phyloP scores from a whole-genome alignment of 2,888 invertebrate genomes.

The Caenorhabditis angaria region DNA sequence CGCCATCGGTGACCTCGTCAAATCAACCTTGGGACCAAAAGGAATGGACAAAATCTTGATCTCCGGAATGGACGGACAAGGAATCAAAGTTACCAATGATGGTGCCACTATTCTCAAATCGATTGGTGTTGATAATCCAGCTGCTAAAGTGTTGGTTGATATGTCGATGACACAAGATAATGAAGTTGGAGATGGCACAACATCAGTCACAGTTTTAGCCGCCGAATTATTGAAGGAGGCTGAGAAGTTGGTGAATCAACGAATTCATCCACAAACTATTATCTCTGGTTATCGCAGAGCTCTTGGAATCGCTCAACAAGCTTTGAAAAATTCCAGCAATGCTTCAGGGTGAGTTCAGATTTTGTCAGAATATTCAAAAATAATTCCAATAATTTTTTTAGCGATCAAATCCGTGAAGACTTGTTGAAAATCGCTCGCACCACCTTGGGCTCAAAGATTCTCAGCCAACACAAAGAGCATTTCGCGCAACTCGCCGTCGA shows the following conservation, averaged over 20 bases:
- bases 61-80: conserved; percentile 69
- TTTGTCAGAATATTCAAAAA: conserved; percentile 19
- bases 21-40: conserved; percentile 97
- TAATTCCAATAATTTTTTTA: conserved; percentile 8
- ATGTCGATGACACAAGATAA: conserved; percentile 98
- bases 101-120: conserved; percentile 97
- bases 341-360: conserved; percentile 79
- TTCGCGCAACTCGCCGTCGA: conserved; percentile 94
- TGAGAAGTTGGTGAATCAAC: conserved; percentile 89
- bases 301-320: conserved; percentile 83
- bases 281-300: conserved; percentile 94
- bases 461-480: conserved; percentile 94
- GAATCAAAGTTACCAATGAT: conserved; percentile 95
- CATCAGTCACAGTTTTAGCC: conserved; percentile 94
- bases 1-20: conserved; percentile 96
- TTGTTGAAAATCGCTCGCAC: conserved; percentile 95
- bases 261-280: conserved; percentile 97
- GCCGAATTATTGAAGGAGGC: conserved; percentile 90
- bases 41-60: conserved; percentile 84
- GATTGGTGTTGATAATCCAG: conserved; percentile 96
- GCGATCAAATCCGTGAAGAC: conserved; percentile 81
- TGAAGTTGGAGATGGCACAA: conserved; percentile 99
- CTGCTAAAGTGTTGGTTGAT: conserved; percentile 96
- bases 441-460: conserved; percentile 95
- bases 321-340: conserved; percentile 82